A percentile compares a stretch with the other conserved stretches of the same genome.
Conservation (phyloP, 2,113 vertebrate species). For the Castor canadensis region DNA sequence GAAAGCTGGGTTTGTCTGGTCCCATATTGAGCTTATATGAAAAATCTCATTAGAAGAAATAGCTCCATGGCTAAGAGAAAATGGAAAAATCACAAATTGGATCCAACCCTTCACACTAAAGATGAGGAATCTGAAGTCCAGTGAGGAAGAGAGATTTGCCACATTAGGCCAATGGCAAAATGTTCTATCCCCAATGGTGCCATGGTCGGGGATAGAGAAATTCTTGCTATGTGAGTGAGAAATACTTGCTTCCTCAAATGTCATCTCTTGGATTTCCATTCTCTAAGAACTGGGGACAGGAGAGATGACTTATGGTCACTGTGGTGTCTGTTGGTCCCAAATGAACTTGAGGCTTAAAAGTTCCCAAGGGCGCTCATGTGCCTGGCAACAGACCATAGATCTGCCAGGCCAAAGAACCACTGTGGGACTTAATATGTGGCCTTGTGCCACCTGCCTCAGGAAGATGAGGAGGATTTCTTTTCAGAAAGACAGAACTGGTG, state of each 20-base stretch:
- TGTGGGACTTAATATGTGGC: fast-evolving
- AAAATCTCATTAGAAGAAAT: neutral
- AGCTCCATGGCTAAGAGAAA: neutral
- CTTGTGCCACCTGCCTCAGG: neutral
- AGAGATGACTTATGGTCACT: neutral
- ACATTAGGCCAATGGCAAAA: neutral
- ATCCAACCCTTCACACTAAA: neutral
- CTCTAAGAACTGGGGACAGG: neutral
- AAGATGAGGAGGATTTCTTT: neutral
- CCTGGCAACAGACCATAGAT: neutral
- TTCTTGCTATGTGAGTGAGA: neutral
- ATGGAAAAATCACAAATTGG: neutral
- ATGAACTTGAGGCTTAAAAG: neutral
- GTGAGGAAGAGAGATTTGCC: neutral
- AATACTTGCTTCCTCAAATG: neutral
- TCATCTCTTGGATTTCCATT: neutral
- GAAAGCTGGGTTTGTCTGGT: neutral
- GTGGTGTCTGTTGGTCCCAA: neutral
- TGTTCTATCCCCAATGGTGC: neutral
- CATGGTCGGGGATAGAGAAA: neutral
- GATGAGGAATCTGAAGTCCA: neutral
- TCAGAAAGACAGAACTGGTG: neutral
- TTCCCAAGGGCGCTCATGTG: too few relatives aligned
- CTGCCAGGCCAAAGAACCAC: neutral
- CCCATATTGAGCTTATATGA: neutral